Evolutionary conservation across 2,888 invertebrate genomes (phyloP).

Genomic region (Branchinecta sandiegonensis): DNA sequence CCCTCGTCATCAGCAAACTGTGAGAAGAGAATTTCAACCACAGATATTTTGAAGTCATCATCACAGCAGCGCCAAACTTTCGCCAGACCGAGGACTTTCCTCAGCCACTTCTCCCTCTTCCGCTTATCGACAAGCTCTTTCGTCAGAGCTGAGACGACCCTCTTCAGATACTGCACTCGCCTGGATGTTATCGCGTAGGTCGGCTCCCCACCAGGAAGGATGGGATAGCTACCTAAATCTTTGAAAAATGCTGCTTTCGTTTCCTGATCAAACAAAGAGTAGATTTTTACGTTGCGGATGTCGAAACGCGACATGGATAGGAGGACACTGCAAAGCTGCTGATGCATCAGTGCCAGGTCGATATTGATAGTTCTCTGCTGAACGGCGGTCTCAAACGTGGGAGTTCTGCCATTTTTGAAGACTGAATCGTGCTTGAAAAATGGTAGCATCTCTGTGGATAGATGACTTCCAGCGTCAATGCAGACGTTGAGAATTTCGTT

Average conservation of each 20-base stretch:
- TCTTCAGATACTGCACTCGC: constrained; percentile 55
- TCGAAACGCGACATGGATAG: constrained; percentile 64
- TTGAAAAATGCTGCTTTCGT: constrained; percentile 35
- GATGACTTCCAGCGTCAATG: constrained; percentile 6
- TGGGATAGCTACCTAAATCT: constrained; percentile 37
- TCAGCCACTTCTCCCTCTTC: constrained; percentile 1
- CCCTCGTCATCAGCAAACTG: background rate
- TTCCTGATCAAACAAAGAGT: constrained; percentile 61
- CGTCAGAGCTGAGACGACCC: constrained; percentile 55
- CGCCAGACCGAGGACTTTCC: background rate
- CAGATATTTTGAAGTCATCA: background rate
- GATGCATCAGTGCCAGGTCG: constrained; percentile 61
- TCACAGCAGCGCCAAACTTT: constrained; percentile 11
- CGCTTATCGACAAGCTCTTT: background rate
- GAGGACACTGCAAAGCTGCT: constrained; percentile 58
- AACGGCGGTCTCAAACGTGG: constrained; percentile 61
- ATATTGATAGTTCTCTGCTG: constrained; percentile 58
- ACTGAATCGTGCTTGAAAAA: background rate
- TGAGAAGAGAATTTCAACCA: background rate
- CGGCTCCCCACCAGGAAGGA: constrained; percentile 46
- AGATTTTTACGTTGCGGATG: constrained; percentile 49
- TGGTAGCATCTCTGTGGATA: constrained; percentile 7
- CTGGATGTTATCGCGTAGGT: constrained; percentile 52
- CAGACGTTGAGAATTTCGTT: background rate
- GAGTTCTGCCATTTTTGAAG: constrained; percentile 33